Conservation (phyloP, 2,797 vertebrate genomes). For the Carduelis carduelis region DNA sequence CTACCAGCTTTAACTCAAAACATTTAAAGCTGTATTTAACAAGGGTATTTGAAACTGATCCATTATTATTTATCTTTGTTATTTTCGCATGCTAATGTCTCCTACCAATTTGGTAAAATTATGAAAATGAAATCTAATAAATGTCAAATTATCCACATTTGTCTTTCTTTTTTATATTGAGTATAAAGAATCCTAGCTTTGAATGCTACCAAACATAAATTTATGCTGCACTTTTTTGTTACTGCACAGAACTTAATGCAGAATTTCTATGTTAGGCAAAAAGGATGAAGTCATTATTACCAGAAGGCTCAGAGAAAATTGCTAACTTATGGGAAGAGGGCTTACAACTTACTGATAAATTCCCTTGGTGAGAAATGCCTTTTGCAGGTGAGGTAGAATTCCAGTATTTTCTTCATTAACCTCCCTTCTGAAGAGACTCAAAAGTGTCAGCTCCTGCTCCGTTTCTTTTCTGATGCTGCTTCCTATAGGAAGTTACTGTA, state of each 20-base stretch:
- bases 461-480: not conserved
- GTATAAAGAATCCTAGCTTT: not conserved
- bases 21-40: not conserved
- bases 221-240: not conserved
- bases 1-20: not conserved
- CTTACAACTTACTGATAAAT: not conserved
- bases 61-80: not conserved
- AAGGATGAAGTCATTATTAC: not conserved
- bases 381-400: not conserved
- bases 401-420: not conserved
- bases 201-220: not conserved
- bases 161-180: not conserved
- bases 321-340: not conserved
- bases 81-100: not conserved
- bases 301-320: not conserved
- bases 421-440: not conserved
- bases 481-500: not conserved
- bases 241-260: not conserved
- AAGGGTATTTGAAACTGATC: not conserved
- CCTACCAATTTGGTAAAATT: not conserved
- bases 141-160: not conserved
- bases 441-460: not conserved
- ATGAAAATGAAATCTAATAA: not conserved
- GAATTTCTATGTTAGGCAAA: not conserved
- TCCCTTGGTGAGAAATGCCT: not conserved